Conservation (phyloP, 2,113 vertebrate species). For the Cyprinodon variegatus region DNA sequence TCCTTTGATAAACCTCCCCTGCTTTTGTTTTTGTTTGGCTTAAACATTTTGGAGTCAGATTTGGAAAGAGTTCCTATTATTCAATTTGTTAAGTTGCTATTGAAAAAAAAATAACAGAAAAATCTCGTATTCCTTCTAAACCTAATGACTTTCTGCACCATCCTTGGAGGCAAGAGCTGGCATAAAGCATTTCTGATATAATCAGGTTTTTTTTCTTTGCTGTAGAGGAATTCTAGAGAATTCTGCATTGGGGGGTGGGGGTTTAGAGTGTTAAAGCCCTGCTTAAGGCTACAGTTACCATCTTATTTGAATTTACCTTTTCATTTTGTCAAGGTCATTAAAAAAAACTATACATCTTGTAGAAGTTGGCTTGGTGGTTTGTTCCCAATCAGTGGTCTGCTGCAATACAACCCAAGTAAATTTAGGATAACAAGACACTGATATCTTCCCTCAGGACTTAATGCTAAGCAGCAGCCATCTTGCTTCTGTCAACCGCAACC, state of each 20-base stretch:
- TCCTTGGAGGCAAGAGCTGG: background rate
- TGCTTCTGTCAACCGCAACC: no score
- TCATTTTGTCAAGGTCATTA: background rate
- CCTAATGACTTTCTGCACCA: background rate
- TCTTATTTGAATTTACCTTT: no score
- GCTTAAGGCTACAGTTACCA: background rate
- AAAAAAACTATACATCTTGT: background rate
- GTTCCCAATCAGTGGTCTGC: background rate
- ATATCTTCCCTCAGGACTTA: no score
- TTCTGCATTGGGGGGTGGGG: background rate
- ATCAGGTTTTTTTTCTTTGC: background rate
- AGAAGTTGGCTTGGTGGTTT: background rate
- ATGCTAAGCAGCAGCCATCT: no score
- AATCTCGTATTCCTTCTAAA: background rate
- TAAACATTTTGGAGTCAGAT: background rate
- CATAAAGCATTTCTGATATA: background rate
- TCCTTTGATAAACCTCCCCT: conserved; percentile 41
- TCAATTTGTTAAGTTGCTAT: background rate
- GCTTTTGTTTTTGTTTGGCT: conserved; percentile 17
- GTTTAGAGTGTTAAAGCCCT: background rate
- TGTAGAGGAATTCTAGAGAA: background rate
- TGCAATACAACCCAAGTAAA: background rate
- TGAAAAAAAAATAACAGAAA: background rate
- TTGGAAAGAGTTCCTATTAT: background rate
- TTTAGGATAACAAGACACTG: background rate